Base-by-base conservation (phyloP, 2,797 vertebrate species). In the Sebastes trivittatus region DNA sequence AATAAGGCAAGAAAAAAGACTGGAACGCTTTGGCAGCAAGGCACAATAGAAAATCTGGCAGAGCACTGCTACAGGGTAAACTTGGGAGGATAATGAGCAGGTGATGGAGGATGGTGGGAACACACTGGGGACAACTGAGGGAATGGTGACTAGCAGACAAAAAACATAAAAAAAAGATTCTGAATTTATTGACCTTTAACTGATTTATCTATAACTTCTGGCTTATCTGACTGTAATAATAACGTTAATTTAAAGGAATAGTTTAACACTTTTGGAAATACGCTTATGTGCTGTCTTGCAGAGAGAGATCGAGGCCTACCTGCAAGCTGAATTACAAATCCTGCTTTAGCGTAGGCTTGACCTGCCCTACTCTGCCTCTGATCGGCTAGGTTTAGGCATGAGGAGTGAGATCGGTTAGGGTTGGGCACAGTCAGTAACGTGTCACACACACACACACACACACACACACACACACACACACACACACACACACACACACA, bases 31-130 rank as follows among this genome's bases (percentile, higher is more conserved):
- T 68, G 46, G 61, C 61, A 72, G 60, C 25, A 76, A 64, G 29
- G 34, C 34, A 65, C n/a, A 23, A 56, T 11, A 61, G 36, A 46
- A 52, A 67, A 73, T n/a, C 27, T 80, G 79, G 67, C 74, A 62
- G 52, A 65, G 72, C 2, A 1, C 18, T 23, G 25, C 69, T 52
- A 9, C 78, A 58, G 63, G 14, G 59, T 22, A 29, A 80, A 61
- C 6, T 4, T 16, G 27, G 22, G 58, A 20, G 3, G 58, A 27
- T 61, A 69, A 77, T 46, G 46, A 70, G 71, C 62, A 81, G 72
- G 55, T 18, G 68, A 70, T 70, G 59, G 29, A 11, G 65, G 34
- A 55, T 10, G 16, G 27, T 55, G 52, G 72, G 6, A 27, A 75
- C 16, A 42, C 30, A 30, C 11, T 4, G 14, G 60, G 75, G 34